Evolutionary conservation across 2,113 vertebrate species (phyloP), one percentile per base, ranked within the genome.

Genomic region (Sterrhoptilus dennistouni): DNA sequence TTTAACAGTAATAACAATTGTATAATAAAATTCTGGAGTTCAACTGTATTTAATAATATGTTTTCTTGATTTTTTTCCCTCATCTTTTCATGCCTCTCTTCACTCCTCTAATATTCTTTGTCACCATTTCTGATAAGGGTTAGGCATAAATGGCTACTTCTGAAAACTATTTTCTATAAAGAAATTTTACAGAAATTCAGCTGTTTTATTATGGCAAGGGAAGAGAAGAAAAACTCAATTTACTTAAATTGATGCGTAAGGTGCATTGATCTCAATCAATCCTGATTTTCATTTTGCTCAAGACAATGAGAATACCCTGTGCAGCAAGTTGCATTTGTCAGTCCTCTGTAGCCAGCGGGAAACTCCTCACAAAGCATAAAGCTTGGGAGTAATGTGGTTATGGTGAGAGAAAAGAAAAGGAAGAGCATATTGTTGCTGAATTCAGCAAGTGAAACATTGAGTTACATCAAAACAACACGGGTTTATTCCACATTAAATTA

Each of bases 281-380:
- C n/a, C 16, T 64, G 17, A 15, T 54, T 71, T 88, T 74, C 14
- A 20, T 82, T 83, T 94, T n/a, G 2, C 25, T 77, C 4, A 36
- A 70, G 27, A 19, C 14, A 60, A 27, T 23, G 22, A 45, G 8
- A 71, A 63, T 29, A 14, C 3, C 3, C 22, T 35, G 10, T 12
- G 24, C 52, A 79, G 42, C 40, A 80, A 50, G 20, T 8, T 78
- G 31, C 0, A 1, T 49, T 85, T 68, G 23, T 75, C n/a, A 45
- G 12, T 81, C 11, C 25, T n/a, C 21, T 0, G 0, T 63, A 89
- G 44, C 44, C 44, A 44, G 44, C 1, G 1, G 33, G 61, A 84
- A 87, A 23, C 19, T 68, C 33, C 21, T 35, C 35, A 4, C 3
- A 31, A 6, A 14, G 21, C 29, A 47, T 6, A 33, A 20, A 71